Percentiles rank a stretch among this genome's conserved stretches.
Conservation (phyloP, 2,888 invertebrate genomes). For the Meliscaeva auricollis region DNA sequence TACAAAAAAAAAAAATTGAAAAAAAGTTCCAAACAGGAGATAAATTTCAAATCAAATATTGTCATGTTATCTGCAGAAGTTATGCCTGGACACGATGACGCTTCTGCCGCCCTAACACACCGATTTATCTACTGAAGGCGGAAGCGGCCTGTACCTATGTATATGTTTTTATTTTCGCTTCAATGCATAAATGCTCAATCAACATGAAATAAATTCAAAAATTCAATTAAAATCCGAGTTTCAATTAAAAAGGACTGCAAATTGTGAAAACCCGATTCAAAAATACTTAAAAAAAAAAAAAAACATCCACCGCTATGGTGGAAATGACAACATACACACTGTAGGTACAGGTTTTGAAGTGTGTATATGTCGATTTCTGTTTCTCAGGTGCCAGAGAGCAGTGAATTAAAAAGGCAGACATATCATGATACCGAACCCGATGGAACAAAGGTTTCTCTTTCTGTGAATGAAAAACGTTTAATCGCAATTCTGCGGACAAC, state of each 20-base stretch:
- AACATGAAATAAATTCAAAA: conserved; percentile 77
- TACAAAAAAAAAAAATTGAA: conserved; percentile 1
- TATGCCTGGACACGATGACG: conserved; percentile 62
- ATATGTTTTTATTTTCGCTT: conserved; percentile 45
- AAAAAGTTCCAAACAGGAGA: conserved; percentile 25
- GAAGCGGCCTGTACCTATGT: conserved; percentile 7
- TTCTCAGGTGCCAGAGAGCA: conserved; percentile 55
- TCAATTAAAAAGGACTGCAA: conserved; percentile 76
- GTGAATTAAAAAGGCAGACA: conserved; percentile 50
- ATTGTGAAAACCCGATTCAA: conserved; percentile 60
- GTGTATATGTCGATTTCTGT: conserved; percentile 15
- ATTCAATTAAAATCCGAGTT: conserved; percentile 76
- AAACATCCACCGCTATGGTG: conserved; percentile 8
- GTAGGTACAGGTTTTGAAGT: background rate
- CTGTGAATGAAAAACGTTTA: conserved; percentile 9
- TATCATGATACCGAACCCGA: background rate
- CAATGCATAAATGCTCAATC: conserved; percentile 75
- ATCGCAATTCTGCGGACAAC: conserved; percentile 33
- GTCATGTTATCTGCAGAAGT: conserved; percentile 74
- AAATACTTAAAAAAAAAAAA: background rate
- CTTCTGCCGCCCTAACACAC: background rate
- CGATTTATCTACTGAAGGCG: background rate
- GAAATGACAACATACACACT: conserved; percentile 4
- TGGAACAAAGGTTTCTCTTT: conserved; percentile 7
- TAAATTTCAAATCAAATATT: conserved; percentile 76